phyloP scores from a whole-genome alignment of 2,797 vertebrate genomes.

The Peromyscus attwateri region DNA sequence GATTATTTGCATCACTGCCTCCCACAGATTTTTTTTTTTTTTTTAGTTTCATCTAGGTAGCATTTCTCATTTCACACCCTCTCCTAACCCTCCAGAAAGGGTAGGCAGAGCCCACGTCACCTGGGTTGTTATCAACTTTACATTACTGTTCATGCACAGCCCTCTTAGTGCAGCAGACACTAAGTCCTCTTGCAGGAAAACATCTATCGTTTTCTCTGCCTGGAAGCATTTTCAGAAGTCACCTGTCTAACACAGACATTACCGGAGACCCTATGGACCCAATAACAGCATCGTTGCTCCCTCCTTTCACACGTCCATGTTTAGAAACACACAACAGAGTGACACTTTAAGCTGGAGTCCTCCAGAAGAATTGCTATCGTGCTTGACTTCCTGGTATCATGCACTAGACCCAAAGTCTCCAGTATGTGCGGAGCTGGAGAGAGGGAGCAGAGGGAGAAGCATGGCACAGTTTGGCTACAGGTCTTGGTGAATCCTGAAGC shows the following conservation, averaged over 20 bases:
- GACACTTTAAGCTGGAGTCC: neutral
- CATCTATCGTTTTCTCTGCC: neutral
- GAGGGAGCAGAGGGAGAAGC: neutral
- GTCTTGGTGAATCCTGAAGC: neutral
- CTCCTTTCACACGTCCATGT: neutral
- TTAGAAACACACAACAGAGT: neutral
- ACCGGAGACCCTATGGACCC: neutral
- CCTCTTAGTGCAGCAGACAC: neutral
- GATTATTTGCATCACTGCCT: neutral
- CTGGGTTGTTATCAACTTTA: fast-evolving
- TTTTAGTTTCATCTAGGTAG: neutral
- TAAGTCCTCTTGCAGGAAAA: neutral
- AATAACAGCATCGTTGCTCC: neutral
- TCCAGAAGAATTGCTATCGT: neutral
- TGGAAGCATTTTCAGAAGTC: slow-evolving; percentile 29
- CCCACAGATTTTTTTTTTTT: too few species aligned
- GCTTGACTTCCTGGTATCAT: neutral
- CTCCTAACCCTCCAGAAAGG: neutral
- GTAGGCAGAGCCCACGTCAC: neutral
- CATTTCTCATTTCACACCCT: neutral
- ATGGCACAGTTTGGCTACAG: neutral
- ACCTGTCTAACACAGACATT: neutral
- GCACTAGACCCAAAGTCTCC: neutral
- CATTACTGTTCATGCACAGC: fast-evolving
- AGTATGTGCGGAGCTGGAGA: neutral